These are phyloP conservation scores for Anorthoa munda DNA, from an alignment of 2,888 invertebrate genomes.

Conservation along the genomic window DNA sequence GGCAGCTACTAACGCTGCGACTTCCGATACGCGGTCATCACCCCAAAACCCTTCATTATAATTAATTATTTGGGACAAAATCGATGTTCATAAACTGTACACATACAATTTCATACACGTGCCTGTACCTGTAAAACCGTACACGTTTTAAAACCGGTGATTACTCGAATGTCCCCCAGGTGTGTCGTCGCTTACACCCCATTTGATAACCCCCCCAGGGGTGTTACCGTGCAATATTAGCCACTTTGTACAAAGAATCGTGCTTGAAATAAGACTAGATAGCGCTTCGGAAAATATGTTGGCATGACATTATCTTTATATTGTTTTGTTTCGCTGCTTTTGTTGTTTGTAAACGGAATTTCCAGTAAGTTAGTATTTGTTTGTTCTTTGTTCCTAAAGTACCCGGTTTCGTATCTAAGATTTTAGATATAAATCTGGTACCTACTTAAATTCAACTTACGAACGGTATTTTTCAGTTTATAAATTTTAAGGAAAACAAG, in stretches of 20 bases:
- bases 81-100: background rate
- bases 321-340: slow-evolving; percentile 40
- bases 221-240: slow-evolving; percentile 48
- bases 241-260: slow-evolving; percentile 55
- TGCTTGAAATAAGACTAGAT: slow-evolving; percentile 52
- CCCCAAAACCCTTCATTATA: background rate
- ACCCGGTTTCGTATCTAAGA: slow-evolving; percentile 1
- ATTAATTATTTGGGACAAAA: background rate
- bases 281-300: slow-evolving; percentile 59
- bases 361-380: slow-evolving; percentile 34
- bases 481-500: no score
- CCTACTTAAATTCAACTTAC: background rate
- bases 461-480: no score
- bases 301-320: slow-evolving; percentile 47
- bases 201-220: slow-evolving; percentile 42
- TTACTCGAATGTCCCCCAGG: slow-evolving; percentile 56
- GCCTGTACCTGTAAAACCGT: slow-evolving; percentile 3
- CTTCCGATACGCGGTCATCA: background rate
- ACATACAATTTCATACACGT: background rate
- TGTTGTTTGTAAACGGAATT: slow-evolving; percentile 53
- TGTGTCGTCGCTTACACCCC: slow-evolving; percentile 48
- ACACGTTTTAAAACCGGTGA: slow-evolving; percentile 51
- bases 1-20: background rate
- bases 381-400: slow-evolving; percentile 31
- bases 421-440: slow-evolving; percentile 2